A percentile compares a stretch with the other conserved stretches of the same genome.
phyloP scores from a whole-genome alignment of 2,113 vertebrate species.

The Hiodon tergisus region DNA sequence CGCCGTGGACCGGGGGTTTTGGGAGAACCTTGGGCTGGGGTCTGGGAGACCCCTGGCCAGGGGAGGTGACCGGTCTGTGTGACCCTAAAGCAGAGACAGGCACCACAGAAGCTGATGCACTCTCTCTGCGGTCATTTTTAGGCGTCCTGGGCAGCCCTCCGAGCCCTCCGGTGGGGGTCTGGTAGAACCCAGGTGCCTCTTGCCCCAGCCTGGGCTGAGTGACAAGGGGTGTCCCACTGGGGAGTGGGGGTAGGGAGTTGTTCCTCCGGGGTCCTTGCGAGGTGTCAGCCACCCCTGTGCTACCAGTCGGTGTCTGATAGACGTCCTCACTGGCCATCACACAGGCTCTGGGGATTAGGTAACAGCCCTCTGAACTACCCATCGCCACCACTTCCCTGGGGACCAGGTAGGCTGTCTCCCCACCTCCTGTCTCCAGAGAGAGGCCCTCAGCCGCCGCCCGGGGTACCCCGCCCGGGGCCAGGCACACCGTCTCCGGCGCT shows the following conservation, averaged over 20 bases:
- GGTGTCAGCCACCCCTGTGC: constrained; percentile 23
- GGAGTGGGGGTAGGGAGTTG: constrained; percentile 16
- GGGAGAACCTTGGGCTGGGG: constrained; percentile 40
- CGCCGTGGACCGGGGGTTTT: constrained; percentile 35
- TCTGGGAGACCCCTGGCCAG: constrained; percentile 43
- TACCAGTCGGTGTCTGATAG: constrained; percentile 63
- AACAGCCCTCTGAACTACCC: constrained; percentile 53
- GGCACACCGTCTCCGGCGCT: constrained; percentile 56
- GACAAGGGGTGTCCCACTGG: constrained; percentile 27
- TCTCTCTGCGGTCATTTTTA: constrained; percentile 31
- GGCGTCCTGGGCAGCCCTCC: constrained; percentile 46
- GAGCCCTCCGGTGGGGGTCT: constrained; percentile 55
- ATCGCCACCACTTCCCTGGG: constrained; percentile 45
- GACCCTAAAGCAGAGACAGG: constrained; percentile 32
- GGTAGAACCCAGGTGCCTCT: constrained; percentile 57
- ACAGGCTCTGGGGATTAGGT: constrained; percentile 60
- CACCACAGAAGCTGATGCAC: constrained; percentile 3
- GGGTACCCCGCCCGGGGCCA: constrained; percentile 51
- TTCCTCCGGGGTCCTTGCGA: constrained; percentile 17
- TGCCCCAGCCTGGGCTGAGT: constrained; percentile 45
- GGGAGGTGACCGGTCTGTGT: constrained; percentile 45
- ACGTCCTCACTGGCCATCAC: constrained; percentile 56
- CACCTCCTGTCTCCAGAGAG: neutral
- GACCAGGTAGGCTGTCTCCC: constrained; percentile 54
- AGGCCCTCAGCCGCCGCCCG: constrained; percentile 38